Evolutionary conservation across 1,140 invertebrate species (phyloP).

Genomic region (Propsilocerus akamusi): DNA sequence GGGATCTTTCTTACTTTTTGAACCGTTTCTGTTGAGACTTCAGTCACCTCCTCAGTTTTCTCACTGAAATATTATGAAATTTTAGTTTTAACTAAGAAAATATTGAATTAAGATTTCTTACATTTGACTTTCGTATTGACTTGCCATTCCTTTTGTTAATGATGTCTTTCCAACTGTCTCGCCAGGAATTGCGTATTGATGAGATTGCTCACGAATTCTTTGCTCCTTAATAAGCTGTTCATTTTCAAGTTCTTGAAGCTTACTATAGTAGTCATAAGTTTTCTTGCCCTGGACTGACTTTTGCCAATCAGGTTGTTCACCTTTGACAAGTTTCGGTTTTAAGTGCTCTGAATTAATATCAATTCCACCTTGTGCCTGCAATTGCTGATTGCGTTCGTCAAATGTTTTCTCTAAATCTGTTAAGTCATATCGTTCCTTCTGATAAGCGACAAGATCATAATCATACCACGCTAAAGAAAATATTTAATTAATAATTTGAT

Average conservation of each 20-base stretch:
- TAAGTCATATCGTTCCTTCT: constrained; percentile 56
- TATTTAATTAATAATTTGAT: constrained; percentile 12
- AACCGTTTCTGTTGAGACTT: constrained; percentile 26
- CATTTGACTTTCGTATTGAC: constrained; percentile 65
- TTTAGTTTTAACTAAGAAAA: constrained; percentile 2
- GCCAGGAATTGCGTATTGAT: constrained; percentile 69
- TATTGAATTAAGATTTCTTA: constrained; percentile 28
- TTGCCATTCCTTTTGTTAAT: constrained; percentile 68
- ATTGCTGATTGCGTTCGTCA: constrained; percentile 56
- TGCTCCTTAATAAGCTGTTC: constrained; percentile 67
- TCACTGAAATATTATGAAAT: constrained; percentile 26
- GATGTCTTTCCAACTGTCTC: constrained; percentile 59
- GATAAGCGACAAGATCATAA: constrained; percentile 63
- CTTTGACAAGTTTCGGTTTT: constrained; percentile 46
- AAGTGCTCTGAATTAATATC: constrained; percentile 36
- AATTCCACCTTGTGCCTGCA: constrained; percentile 39
- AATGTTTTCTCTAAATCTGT: constrained; percentile 73
- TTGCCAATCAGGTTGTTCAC: constrained; percentile 68
- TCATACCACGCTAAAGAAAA: constrained; percentile 76
- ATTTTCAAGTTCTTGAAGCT: constrained; percentile 65
- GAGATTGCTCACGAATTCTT: constrained; percentile 48
- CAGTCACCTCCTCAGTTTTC: constrained; percentile 31
- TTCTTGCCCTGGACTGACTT: constrained; percentile 63
- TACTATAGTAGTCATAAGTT: constrained; percentile 65
- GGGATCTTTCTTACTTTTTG: constrained; percentile 31